A percentile compares a stretch with the other conserved stretches of the same genome.
Evolutionary conservation across 2,888 invertebrate species (phyloP).

Genomic region (Geophilus truncorum): DNA sequence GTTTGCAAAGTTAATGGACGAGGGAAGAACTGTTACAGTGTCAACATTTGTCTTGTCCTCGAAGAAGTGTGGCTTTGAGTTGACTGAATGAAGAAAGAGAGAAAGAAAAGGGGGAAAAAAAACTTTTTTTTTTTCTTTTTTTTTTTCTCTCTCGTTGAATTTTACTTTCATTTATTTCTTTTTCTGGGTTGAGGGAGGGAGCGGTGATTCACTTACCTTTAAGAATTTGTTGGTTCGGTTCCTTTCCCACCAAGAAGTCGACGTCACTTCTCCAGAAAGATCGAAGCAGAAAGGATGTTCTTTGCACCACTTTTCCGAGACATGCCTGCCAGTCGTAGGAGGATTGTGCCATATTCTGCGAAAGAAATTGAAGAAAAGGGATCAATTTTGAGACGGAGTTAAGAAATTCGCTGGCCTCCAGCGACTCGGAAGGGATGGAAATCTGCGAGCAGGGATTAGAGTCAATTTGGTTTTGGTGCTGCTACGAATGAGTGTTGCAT

Average conservation of each 20-base stretch:
- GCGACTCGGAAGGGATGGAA: background rate
- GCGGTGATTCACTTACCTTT: constrained; percentile 42
- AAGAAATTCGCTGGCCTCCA: background rate
- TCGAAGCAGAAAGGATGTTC: constrained; percentile 55
- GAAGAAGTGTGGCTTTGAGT: background rate
- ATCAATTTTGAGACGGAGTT: constrained; percentile 1
- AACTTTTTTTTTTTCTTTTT: background rate
- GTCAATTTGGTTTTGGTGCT: background rate
- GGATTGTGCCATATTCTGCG: constrained; percentile 1
- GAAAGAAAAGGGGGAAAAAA: background rate
- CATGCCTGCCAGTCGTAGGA: constrained; percentile 37
- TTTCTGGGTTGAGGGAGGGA: too few relatives aligned
- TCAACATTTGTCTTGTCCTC: background rate
- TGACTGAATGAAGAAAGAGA: background rate
- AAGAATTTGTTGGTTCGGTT: constrained; percentile 58
- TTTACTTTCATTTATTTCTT: too few relatives aligned
- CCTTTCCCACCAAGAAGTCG: constrained; percentile 71
- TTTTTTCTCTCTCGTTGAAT: too few relatives aligned
- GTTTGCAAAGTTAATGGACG: background rate
- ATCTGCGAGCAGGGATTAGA: constrained; percentile 4
- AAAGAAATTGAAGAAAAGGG: background rate
- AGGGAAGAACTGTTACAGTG: background rate
- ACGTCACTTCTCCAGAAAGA: constrained; percentile 79
- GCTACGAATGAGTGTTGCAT: constrained; percentile 4
- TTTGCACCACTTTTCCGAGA: constrained; percentile 35